Percentiles rank a stretch among this genome's conserved stretches.
Conservation (phyloP, 2,797 vertebrate genomes). For the Muscicapa comitata region DNA sequence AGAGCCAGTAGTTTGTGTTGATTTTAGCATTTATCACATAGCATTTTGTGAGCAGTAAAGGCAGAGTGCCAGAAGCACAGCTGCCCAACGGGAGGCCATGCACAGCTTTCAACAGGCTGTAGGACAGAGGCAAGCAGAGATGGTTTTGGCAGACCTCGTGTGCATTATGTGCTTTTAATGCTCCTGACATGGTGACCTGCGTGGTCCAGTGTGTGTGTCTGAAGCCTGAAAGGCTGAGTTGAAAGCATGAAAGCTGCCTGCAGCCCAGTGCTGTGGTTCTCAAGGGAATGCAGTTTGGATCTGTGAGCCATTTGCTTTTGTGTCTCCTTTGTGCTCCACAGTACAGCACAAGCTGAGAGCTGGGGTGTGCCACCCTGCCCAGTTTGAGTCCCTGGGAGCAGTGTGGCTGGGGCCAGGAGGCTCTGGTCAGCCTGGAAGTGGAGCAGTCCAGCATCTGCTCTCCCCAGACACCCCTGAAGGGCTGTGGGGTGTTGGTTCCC, state of each 20-base stretch:
- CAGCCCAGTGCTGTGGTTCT: neutral
- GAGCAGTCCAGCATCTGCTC: neutral
- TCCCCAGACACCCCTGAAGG: neutral
- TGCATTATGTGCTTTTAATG: neutral
- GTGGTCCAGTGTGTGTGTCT: neutral
- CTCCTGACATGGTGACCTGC: neutral
- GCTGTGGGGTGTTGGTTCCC: neutral
- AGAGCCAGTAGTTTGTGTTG: neutral
- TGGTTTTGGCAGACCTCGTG: constrained; percentile 18
- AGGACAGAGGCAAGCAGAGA: neutral
- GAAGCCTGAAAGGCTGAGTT: neutral
- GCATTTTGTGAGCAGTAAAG: neutral
- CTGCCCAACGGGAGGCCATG: neutral
- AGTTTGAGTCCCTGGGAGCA: neutral
- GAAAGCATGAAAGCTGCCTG: neutral
- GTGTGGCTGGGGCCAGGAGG: neutral
- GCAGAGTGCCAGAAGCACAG: constrained; percentile 24
- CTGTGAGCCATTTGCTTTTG: neutral
- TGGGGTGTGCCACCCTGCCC: neutral
- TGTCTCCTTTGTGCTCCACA: neutral
- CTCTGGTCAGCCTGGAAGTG: neutral
- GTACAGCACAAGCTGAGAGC: neutral
- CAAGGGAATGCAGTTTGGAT: neutral
- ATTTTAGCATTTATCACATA: neutral
- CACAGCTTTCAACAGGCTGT: neutral